Evolutionary conservation across 1,140 invertebrate species (phyloP).

Genomic region (Drosophila ogumai): DNA sequence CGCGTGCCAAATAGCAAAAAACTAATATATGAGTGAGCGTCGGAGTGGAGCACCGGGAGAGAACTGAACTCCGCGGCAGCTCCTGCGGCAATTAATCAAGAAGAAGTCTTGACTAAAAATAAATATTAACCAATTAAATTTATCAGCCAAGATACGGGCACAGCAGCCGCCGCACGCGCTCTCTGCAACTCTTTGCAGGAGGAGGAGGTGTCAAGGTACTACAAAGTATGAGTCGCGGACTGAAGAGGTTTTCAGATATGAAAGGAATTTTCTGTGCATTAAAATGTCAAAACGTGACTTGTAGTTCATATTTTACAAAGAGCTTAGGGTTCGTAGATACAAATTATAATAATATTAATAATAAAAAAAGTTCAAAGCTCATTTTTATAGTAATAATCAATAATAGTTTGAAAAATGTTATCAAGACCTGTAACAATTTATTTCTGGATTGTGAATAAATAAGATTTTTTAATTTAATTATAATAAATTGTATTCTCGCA

Average conservation of each 20-base stretch:
- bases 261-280: slow-evolving; percentile 17
- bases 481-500: not conserved
- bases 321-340: not conserved
- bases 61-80: slow-evolving; percentile 16
- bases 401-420: not conserved
- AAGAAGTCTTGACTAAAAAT: slow-evolving; percentile 72
- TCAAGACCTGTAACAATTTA: too few species aligned
- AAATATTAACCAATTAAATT: slow-evolving; percentile 79
- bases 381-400: too few species aligned
- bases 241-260: not conserved
- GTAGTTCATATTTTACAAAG: not conserved
- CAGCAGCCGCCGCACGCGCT: slow-evolving; percentile 37
- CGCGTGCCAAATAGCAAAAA: slow-evolving; percentile 72
- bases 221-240: slow-evolving; percentile 22
- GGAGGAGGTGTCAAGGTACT: slow-evolving; percentile 14
- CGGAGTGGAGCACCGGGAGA: slow-evolving; percentile 7
- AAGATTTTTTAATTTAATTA: not conserved
- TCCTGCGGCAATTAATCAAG: slow-evolving; percentile 63
- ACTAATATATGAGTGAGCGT: slow-evolving; percentile 60
- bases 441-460: not conserved
- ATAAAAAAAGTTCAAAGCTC: too few species aligned
- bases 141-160: slow-evolving; percentile 45
- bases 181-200: not conserved
- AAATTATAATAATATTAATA: too few species aligned
- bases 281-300: slow-evolving; percentile 35